phyloP scores from a whole-genome alignment of 2,113 vertebrate genomes.

The Galeopterus variegatus region DNA sequence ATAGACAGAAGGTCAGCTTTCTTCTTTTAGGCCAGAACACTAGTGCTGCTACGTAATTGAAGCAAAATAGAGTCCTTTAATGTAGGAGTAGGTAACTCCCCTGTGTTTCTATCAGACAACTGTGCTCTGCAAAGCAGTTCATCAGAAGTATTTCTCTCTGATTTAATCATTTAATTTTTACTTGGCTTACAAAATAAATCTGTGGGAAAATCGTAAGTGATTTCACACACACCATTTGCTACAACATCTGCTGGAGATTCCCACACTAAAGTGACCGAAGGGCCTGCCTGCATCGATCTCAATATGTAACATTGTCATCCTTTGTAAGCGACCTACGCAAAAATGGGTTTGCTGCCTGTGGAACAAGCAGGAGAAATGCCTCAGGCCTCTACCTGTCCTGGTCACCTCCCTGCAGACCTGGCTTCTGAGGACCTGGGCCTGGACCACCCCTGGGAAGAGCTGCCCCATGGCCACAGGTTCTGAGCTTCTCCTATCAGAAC shows the following conservation, averaged over 20 bases:
- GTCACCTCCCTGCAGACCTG: background rate
- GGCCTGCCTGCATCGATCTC: too few species aligned
- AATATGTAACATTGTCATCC: rapidly evolving
- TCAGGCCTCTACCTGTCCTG: background rate
- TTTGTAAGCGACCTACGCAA: background rate
- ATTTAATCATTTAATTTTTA: background rate
- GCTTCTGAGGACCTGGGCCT: background rate
- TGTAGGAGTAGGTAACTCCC: background rate
- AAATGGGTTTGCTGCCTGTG: background rate
- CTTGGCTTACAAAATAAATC: background rate
- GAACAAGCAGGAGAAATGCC: background rate
- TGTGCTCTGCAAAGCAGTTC: background rate
- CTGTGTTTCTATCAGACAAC: background rate
- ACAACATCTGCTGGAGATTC: background rate
- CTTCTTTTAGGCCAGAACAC: background rate
- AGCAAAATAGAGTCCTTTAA: background rate
- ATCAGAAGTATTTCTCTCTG: background rate
- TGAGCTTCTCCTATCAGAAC: background rate
- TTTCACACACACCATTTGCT: too few species aligned
- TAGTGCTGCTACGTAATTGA: background rate
- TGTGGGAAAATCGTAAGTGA: background rate
- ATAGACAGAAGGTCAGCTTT: background rate
- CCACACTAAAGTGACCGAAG: background rate
- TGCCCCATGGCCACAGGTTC: background rate
- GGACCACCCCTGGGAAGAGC: background rate